Conservation (phyloP, 1,140 invertebrate species). For the Probaryconus sp. region DNA sequence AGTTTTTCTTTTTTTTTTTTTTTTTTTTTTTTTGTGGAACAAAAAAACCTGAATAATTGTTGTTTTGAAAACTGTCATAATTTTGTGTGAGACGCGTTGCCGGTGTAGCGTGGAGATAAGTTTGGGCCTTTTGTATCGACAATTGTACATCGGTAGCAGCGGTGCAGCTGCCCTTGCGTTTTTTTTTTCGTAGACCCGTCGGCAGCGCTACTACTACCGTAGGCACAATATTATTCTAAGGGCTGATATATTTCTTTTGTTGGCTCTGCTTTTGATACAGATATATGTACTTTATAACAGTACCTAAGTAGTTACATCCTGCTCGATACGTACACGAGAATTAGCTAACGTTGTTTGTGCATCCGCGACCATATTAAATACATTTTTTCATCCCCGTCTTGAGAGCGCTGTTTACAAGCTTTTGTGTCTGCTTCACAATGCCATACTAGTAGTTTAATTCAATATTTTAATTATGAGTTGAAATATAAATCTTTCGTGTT, state of each 20-base stretch:
- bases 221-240: constrained; percentile 69
- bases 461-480: too few species aligned
- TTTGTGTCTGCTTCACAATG: constrained; percentile 14
- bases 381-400: constrained; percentile 28
- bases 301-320: constrained; percentile 58
- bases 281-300: constrained; percentile 62
- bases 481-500: too few species aligned
- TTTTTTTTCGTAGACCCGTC: constrained; percentile 57
- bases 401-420: neutral
- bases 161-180: constrained; percentile 65
- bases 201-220: constrained; percentile 44
- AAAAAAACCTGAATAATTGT: too few species aligned
- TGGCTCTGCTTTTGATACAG: constrained; percentile 67
- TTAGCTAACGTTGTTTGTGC: constrained; percentile 51
- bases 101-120: constrained; percentile 12
- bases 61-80: constrained; percentile 30
- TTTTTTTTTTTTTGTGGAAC: too few species aligned
- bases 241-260: constrained; percentile 72
- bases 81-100: constrained; percentile 26
- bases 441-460: too few species aligned
- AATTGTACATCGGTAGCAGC: constrained; percentile 70
- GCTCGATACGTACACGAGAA: constrained; percentile 24
- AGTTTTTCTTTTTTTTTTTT: too few species aligned
- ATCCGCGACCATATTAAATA: constrained; percentile 49
- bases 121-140: constrained; percentile 50